These are phyloP conservation scores for Ethmia dodecea DNA, from an alignment of 2,888 invertebrate genomes.

Conservation along the genomic window DNA sequence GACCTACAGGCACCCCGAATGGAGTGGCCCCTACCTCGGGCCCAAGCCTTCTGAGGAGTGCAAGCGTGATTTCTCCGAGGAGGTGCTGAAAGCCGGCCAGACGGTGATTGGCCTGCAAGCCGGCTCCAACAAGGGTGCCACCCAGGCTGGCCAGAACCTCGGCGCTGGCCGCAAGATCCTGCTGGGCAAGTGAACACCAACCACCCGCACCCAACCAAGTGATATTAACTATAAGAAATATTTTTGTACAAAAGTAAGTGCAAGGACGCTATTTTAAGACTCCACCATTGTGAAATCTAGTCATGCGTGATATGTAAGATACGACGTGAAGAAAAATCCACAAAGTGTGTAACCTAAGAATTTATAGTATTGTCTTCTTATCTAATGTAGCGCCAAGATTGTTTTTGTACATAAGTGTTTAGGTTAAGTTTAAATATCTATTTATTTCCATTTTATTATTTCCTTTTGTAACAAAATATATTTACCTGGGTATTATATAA, in stretches of 20 bases:
- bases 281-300: conserved; percentile 50
- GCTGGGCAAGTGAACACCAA: conserved; percentile 86
- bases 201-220: conserved; percentile 42
- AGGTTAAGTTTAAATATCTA: conserved; percentile 61
- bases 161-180: conserved; percentile 95
- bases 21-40: conserved; percentile 92
- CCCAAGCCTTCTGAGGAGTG: conserved; percentile 96
- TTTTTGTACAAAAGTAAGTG: conserved; percentile 64
- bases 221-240: conserved; percentile 72
- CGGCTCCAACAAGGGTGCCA: conserved; percentile 97
- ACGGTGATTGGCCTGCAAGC: conserved; percentile 95
- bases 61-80: conserved; percentile 96
- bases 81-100: conserved; percentile 92
- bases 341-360: no score
- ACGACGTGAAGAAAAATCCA: no score
- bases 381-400: conserved; percentile 59
- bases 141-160: conserved; percentile 93
- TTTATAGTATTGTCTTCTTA: conserved; percentile 8
- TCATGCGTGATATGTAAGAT: conserved; percentile 39
- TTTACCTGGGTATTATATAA: conserved; percentile 15
- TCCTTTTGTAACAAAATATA: conserved; percentile 60
- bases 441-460: conserved; percentile 70
- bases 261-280: conserved; percentile 60
- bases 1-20: conserved; percentile 92
- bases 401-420: conserved; percentile 63